phyloP scores from a whole-genome alignment of 2,113 vertebrate genomes.

The Eptesicus fuscus region DNA sequence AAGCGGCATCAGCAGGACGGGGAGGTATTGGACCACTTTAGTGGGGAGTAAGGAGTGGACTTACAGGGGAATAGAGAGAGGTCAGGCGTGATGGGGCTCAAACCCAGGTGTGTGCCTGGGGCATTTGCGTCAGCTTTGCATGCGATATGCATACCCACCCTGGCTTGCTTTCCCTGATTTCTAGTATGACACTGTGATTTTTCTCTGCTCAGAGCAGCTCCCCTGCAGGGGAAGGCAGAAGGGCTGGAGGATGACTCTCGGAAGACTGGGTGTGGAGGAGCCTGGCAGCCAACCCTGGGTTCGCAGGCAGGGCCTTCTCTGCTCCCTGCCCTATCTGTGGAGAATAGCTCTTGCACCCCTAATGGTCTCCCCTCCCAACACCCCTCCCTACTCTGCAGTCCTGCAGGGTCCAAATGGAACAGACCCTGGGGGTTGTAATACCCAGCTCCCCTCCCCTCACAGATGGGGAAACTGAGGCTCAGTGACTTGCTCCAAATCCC shows the following conservation, averaged over 20 bases:
- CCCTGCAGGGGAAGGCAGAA: background rate
- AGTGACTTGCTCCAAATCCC: background rate
- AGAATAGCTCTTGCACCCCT: background rate
- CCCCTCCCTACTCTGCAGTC: background rate
- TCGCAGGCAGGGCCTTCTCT: background rate
- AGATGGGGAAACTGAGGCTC: background rate
- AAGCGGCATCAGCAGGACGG: background rate
- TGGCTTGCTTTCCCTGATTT: background rate
- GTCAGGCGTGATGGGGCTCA: background rate
- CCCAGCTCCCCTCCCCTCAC: background rate
- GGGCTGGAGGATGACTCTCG: background rate
- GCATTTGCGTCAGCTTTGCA: background rate
- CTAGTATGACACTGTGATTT: no score
- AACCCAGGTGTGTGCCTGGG: background rate
- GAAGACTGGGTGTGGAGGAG: background rate
- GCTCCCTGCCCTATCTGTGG: background rate
- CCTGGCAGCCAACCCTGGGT: background rate
- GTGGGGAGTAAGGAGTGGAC: background rate
- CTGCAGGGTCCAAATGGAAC: background rate
- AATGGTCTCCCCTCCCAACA: background rate
- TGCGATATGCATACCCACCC: background rate
- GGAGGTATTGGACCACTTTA: background rate
- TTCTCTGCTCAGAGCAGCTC: background rate
- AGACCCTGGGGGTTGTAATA: background rate
- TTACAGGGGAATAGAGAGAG: background rate